Evolutionary conservation across 2,888 invertebrate genomes (phyloP).

Genomic region (Calliopum simillimum): DNA sequence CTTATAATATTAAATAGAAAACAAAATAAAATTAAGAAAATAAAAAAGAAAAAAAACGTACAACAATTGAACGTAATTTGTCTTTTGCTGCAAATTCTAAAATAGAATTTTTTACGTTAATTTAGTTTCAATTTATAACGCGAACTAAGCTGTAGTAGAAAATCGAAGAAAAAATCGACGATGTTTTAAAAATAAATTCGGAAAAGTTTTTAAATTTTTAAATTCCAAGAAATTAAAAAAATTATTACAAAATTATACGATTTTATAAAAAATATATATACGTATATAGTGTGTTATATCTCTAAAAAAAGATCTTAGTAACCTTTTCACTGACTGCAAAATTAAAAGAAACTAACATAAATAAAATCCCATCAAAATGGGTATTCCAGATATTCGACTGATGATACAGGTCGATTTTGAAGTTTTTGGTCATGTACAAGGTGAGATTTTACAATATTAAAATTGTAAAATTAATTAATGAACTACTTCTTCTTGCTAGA

Average conservation of each 20-base stretch:
- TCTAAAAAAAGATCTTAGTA: background rate
- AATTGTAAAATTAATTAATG: no score
- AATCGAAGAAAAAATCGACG: slow-evolving; percentile 20
- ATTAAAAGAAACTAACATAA: background rate
- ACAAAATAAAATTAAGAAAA: background rate
- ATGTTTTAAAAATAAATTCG: background rate
- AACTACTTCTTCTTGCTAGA: no score
- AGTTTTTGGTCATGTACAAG: slow-evolving; percentile 91
- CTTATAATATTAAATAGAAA: slow-evolving; percentile 7
- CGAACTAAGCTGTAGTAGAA: slow-evolving; percentile 22
- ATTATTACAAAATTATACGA: slow-evolving; percentile 11
- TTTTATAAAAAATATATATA: slow-evolving; percentile 8
- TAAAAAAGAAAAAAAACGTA: background rate
- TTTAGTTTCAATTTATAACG: slow-evolving; percentile 18
- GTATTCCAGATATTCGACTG: slow-evolving; percentile 71
- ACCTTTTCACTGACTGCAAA: background rate
- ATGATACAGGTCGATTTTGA: slow-evolving; percentile 89
- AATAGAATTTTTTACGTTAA: slow-evolving; percentile 25
- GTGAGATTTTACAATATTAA: slow-evolving; percentile 67
- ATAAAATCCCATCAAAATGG: slow-evolving; percentile 66
- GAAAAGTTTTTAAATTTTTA: slow-evolving; percentile 26
- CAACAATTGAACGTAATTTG: background rate
- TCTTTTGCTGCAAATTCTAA: slow-evolving; percentile 13
- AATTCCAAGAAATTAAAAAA: slow-evolving; percentile 35
- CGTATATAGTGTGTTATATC: no score